Base-by-base conservation (phyloP, 2,797 vertebrate species). In the Platyrinchus mystaceus region DNA sequence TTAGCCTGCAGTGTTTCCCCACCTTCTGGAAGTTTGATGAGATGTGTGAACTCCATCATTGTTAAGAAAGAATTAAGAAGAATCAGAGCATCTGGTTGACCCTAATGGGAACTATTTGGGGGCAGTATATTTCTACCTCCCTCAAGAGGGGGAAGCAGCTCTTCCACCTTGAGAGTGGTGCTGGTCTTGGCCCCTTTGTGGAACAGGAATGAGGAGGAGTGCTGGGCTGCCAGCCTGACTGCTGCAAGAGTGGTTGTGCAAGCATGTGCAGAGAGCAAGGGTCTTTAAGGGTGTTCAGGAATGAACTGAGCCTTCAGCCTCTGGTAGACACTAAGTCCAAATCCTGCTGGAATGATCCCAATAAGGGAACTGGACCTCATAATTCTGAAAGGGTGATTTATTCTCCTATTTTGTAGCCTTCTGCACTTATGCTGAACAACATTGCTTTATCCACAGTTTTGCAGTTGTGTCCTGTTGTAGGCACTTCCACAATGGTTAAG, bases 201-300 rank as follows among this genome's bases (percentile, higher is more conserved):
- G 36, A 56, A 6, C 7, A 58, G 32, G 11, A 50, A n/a, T 1
- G 20, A 53, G 37, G 9, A 87, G 44, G 22, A 34, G 5, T 0
- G 0, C 19, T 0, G 0, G 30, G 17, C 44, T 60, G 20, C 41
- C 37, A 41, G 12, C 6, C 16, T 44, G 39, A 21, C 34, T 44
- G 62, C 53, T 76, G 41, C 32, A 55, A 62, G 50, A 0, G 1
- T 11, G 21, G 18, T 27, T 60, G 34, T 2, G 7, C 10, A 23
- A 9, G 12, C 13, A 6, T 3, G 7, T 1, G 11, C 26, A 23
- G 11, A 30, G 44, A 66, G 13, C 10, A 30, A 46, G 8, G 20
- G 0, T 0, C 41, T 78, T 36, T 18, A 44, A 10, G 17, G 28
- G 7, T 28, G 17, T 9, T 46, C 59, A 62, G 62, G 18, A 71